A percentile compares a stretch with the other conserved stretches of the same genome.
Evolutionary conservation across 92 coral and sea anemone species (phyloP).

Genomic region (Porites cylindrica): DNA sequence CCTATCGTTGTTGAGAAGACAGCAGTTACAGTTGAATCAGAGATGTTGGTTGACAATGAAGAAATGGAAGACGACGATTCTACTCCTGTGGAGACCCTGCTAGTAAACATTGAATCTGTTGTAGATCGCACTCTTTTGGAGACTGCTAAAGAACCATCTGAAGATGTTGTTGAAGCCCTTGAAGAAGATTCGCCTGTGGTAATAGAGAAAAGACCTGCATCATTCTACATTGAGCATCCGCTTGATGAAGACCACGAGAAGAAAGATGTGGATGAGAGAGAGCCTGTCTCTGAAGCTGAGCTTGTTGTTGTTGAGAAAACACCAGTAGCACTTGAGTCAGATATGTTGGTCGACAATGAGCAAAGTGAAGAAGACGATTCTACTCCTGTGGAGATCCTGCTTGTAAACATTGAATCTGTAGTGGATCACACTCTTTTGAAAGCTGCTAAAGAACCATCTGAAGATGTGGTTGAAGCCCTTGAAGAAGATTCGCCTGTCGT

Average conservation of each 20-base stretch:
- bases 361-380: not conserved
- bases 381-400: constrained; percentile 11
- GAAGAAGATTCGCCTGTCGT: constrained; percentile 5
- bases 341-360: constrained; percentile 1
- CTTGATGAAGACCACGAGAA: not conserved
- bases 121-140: not conserved
- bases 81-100: not conserved
- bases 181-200: constrained; percentile 3
- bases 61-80: not conserved
- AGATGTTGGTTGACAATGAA: not conserved
- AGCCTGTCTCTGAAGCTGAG: constrained; percentile 1
- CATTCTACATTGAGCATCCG: constrained; percentile 4
- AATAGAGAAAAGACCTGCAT: not conserved
- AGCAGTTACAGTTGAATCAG: constrained; percentile 4
- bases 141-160: not conserved
- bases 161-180: not conserved
- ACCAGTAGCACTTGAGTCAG: not conserved
- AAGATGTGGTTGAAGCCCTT: not conserved
- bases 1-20: no score
- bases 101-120: constrained; percentile 3
- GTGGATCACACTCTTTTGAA: not conserved
- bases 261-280: not conserved
- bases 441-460: not conserved
- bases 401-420: constrained; percentile 14
- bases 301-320: constrained; percentile 4